Base-by-base conservation (phyloP, 2,797 vertebrate genomes). In the Steatocranus sp. region DNA sequence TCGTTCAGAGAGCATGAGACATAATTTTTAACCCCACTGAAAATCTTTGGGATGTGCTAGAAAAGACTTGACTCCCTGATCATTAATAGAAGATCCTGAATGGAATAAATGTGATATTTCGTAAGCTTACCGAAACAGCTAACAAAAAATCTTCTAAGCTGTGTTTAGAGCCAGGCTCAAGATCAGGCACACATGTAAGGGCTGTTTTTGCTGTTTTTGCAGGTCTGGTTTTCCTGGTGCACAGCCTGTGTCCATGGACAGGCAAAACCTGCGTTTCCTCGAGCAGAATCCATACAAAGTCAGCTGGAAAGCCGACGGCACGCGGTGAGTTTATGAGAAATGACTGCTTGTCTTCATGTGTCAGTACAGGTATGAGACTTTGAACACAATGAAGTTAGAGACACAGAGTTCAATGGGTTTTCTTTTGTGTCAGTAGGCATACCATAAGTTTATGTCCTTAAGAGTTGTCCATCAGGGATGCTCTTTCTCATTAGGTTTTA, bases 251-350 rank as follows among this genome's bases (percentile, higher is more conserved):
- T 99, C 99, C 87, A 99, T 99, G 99, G 98, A 99, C 93, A 96
- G 97, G 75, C 96, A 97, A 88, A 99, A 99, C 93, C 96, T 99
- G 86, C 96, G 96, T 85, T 96, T 99, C 87, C 91, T 99, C 87
- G 97, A 99, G 83, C 97, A 98, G 94, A 99, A 98, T 80, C 96
- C 97, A 20, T 99, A 99, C 94, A 99, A 99, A 97, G 99, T 99
- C 95, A 99, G 98, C 96, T 99, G 99, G 98, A 99, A 99, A 96
- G 99, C 99, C 82, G 99, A 99, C 51, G 98, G 99, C 84, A 99
- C 98, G 84, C 96, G 98, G 99, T 99, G 95, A 95, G 97, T 96
- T 81, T 2, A 41, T 38, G 15, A 8, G 56, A n/a, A 81, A 77
- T 54, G n/a, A 20, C 75, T 84, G 11, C 43, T 61, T 0, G 11